Conservation (phyloP, 2,113 vertebrate species). For the Strigops habroptila region DNA sequence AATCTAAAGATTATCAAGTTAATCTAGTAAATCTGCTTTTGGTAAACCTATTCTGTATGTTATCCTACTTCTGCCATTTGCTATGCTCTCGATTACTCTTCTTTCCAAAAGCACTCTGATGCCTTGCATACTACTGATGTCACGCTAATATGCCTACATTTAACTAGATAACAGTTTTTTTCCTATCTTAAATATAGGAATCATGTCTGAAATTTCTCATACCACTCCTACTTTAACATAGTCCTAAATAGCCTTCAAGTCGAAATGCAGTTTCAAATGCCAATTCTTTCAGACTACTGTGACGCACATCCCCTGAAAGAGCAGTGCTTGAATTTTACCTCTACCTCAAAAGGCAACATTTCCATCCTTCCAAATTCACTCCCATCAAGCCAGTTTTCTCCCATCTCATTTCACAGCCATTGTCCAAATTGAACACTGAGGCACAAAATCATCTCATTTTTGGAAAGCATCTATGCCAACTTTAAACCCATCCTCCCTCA, state of each 20-base stretch:
- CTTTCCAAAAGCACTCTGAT: constrained; percentile 7
- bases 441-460: not conserved
- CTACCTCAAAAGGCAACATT: not conserved
- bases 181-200: not conserved
- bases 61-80: constrained; percentile 51
- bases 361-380: not conserved
- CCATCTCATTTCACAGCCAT: not conserved
- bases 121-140: not conserved
- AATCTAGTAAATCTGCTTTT: constrained; percentile 64
- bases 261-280: not conserved
- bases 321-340: not conserved
- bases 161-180: not conserved
- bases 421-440: not conserved
- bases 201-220: not conserved
- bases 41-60: constrained; percentile 49
- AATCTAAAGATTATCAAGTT: constrained; percentile 61
- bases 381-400: not conserved
- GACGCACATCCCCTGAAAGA: not conserved
- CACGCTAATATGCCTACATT: not conserved
- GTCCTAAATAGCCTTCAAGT: not conserved
- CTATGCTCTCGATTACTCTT: not conserved
- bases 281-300: not conserved
- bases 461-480: not conserved
- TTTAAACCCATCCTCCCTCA: not conserved
- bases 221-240: not conserved